Evolutionary conservation across 2,888 invertebrate species (phyloP).

Genomic region (Eledona agricola): DNA sequence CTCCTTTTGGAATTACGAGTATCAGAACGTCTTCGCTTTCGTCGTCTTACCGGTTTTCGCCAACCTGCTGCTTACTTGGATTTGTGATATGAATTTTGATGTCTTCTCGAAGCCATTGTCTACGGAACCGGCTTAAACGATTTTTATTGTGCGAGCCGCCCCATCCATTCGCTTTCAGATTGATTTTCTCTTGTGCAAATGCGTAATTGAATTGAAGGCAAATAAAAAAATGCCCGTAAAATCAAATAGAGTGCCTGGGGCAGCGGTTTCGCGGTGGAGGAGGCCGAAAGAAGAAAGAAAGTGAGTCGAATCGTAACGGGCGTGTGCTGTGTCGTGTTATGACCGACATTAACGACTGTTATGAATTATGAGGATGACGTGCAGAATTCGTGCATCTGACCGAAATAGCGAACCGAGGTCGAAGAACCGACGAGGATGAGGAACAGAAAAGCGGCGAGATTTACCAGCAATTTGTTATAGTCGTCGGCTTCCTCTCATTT

Average conservation of each 20-base stretch:
- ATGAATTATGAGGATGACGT: slow-evolving; percentile 8
- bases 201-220: slow-evolving; percentile 15
- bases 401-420: slow-evolving; percentile 19
- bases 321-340: too few relatives aligned
- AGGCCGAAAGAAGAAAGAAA: neutral
- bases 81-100: slow-evolving; percentile 35
- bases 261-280: neutral
- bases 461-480: slow-evolving; percentile 27
- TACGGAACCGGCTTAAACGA: slow-evolving; percentile 8
- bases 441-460: slow-evolving; percentile 17
- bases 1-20: too few relatives aligned
- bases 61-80: slow-evolving; percentile 18
- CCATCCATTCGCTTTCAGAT: neutral
- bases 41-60: slow-evolving; percentile 26
- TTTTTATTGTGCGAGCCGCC: slow-evolving; percentile 6
- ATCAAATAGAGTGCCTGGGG: slow-evolving; percentile 12
- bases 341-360: slow-evolving; percentile 1
- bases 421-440: slow-evolving; percentile 6
- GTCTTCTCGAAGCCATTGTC: slow-evolving; percentile 26
- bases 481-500: slow-evolving; percentile 12
- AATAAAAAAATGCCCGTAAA: slow-evolving; percentile 16
- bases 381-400: slow-evolving; percentile 15
- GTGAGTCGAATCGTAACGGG: too few relatives aligned
- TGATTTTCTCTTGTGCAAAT: neutral
- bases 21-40: slow-evolving; percentile 19